Percentiles rank a stretch among this genome's conserved stretches.
phyloP scores from a whole-genome alignment of 2,888 invertebrate species.

The Trilocha varians region DNA sequence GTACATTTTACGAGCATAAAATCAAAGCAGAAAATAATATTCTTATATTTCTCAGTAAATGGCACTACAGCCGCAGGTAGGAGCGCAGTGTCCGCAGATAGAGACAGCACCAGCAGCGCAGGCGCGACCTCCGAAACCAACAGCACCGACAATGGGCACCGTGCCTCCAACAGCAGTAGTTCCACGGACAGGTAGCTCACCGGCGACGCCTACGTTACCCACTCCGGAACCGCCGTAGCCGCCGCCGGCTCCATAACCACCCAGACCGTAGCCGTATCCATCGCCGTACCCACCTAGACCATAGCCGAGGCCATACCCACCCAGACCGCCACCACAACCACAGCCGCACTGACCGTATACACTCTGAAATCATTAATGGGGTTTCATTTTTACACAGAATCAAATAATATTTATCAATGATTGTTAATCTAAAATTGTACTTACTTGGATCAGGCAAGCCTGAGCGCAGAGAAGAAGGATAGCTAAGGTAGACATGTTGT shows the following conservation, averaged over 20 bases:
- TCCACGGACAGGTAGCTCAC: constrained; percentile 26
- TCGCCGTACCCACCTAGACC: not conserved
- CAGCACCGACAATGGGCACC: constrained; percentile 25
- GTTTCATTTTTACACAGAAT: not conserved
- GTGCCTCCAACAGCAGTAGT: constrained; percentile 24
- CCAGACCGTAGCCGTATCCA: not conserved
- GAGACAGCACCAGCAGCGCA: constrained; percentile 22
- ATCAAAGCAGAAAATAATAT: too few relatives aligned
- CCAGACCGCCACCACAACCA: not conserved
- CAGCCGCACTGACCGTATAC: not conserved
- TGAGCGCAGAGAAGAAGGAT: constrained; percentile 16
- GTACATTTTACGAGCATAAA: too few relatives aligned
- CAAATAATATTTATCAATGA: too few relatives aligned
- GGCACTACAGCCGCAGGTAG: too few relatives aligned
- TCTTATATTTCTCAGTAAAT: too few relatives aligned
- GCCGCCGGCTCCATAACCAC: constrained; percentile 6
- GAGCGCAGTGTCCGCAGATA: constrained; percentile 15
- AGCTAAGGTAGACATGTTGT: constrained; percentile 11
- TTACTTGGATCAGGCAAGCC: constrained; percentile 18
- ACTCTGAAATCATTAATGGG: not conserved
- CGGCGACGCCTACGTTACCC: constrained; percentile 7
- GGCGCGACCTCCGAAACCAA: constrained; percentile 23
- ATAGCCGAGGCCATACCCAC: constrained; percentile 8
- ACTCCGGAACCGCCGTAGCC: constrained; percentile 5
- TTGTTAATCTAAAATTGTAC: not conserved